A percentile compares a stretch with the other conserved stretches of the same genome.
phyloP scores from a whole-genome alignment of 2,888 invertebrate genomes.

The Micoletzkya japonica region DNA sequence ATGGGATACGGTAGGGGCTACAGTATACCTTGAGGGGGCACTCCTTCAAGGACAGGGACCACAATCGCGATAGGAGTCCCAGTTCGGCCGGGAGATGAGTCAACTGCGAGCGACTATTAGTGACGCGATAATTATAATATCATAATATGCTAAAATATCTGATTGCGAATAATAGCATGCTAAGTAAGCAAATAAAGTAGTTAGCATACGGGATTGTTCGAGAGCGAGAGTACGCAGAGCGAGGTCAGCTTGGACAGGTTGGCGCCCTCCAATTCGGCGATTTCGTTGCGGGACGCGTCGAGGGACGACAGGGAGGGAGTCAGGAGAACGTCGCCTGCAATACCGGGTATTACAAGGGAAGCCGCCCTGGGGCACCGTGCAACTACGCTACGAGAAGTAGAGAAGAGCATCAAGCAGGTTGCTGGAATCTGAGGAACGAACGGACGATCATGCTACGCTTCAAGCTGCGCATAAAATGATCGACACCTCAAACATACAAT shows the following conservation, averaged over 20 bases:
- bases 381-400: too few species aligned
- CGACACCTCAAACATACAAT: too few species aligned
- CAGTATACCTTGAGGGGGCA: slow-evolving; percentile 71
- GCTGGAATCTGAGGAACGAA: too few species aligned
- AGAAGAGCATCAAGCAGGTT: too few species aligned
- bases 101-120: too few species aligned
- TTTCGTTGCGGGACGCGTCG: slow-evolving; percentile 72
- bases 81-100: slow-evolving; percentile 84
- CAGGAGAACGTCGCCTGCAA: slow-evolving; percentile 69
- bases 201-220: background rate
- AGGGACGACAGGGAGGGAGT: slow-evolving; percentile 92
- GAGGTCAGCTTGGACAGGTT: background rate
- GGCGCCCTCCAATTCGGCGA: slow-evolving; percentile 15
- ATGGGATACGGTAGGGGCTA: too few species aligned
- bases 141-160: background rate
- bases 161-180: background rate
- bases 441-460: too few species aligned
- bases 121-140: background rate
- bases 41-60: slow-evolving; percentile 85
- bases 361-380: too few species aligned
- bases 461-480: too few species aligned
- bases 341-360: too few species aligned
- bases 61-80: slow-evolving; percentile 88
- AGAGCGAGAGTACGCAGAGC: slow-evolving; percentile 8
- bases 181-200: background rate